These are phyloP conservation scores for Polypterus bichir DNA, from an alignment of 2,113 vertebrate genomes.

Conservation along the genomic window DNA sequence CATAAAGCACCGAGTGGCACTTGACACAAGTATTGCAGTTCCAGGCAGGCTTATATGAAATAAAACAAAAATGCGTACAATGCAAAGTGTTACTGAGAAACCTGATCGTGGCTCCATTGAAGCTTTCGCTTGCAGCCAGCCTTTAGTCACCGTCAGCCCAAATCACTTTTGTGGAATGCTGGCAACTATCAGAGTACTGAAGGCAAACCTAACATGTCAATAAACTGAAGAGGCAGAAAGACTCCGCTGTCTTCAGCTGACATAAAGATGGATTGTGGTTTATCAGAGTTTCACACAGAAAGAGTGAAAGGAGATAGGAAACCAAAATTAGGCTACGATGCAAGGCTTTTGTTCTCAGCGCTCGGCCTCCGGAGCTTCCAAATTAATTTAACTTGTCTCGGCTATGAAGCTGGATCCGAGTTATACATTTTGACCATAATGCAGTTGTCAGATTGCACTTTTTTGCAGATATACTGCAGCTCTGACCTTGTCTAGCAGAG, in stretches of 20 bases:
- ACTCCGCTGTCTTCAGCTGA: conserved; percentile 42
- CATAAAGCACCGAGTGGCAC: too few species aligned
- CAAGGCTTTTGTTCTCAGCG: conserved; percentile 45
- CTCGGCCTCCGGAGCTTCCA: conserved; percentile 38
- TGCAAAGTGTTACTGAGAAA: too few species aligned
- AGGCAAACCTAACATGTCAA: conserved; percentile 51
- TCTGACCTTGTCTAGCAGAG: neutral
- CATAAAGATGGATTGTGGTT: conserved; percentile 53
- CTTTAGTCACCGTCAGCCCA: conserved; percentile 47
- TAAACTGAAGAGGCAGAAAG: conserved; percentile 48
- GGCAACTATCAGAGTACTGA: conserved; percentile 54
- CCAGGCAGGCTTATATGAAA: too few species aligned
- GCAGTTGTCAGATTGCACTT: conserved; percentile 40
- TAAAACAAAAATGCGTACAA: too few species aligned
- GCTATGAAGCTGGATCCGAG: conserved; percentile 44
- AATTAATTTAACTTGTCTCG: conserved; percentile 52
- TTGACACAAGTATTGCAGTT: too few species aligned
- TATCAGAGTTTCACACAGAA: conserved; percentile 46
- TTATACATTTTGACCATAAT: conserved; percentile 34
- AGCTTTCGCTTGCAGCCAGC: conserved; percentile 31
- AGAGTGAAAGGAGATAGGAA: conserved; percentile 50
- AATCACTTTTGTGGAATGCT: conserved; percentile 50
- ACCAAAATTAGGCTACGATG: conserved; percentile 48
- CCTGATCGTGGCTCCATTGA: conserved; percentile 28
- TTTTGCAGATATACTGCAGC: neutral